Evolutionary conservation across 1,140 invertebrate species (phyloP).

Genomic region (Caenorhabditis latens): DNA sequence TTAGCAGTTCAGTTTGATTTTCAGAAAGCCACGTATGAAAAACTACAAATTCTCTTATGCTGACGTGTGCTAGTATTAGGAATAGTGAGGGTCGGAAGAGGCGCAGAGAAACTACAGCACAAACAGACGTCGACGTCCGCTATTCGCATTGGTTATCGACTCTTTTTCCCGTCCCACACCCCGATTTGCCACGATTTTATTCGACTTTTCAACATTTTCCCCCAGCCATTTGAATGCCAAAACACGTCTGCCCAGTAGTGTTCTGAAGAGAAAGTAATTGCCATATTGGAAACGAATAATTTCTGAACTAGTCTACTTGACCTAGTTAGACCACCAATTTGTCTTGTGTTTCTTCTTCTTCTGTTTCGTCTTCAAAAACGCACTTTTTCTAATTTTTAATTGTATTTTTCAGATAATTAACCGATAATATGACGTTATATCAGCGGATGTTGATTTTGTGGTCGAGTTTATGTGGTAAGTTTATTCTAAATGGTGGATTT

Average conservation of each 20-base stretch:
- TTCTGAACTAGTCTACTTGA: slow-evolving; percentile 35
- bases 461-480: slow-evolving; percentile 46
- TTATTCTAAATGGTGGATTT: no score
- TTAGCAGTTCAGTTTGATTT: neutral
- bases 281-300: neutral
- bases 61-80: slow-evolving; percentile 16
- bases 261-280: slow-evolving; percentile 11
- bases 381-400: neutral
- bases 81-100: neutral
- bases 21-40: neutral
- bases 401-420: slow-evolving; percentile 39
- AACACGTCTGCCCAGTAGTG: neutral
- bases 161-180: neutral
- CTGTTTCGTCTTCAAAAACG: neutral
- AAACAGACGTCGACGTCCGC: slow-evolving; percentile 51
- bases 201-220: neutral
- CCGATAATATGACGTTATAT: slow-evolving; percentile 38
- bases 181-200: neutral
- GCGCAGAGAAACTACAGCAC: slow-evolving; percentile 27
- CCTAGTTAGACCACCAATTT: slow-evolving; percentile 23
- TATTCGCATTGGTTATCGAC: slow-evolving; percentile 38
- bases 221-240: neutral
- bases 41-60: slow-evolving; percentile 34
- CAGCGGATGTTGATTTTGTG: neutral
- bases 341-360: neutral